phyloP scores from a whole-genome alignment of 2,113 vertebrate species.

The Psittacus erithacus region DNA sequence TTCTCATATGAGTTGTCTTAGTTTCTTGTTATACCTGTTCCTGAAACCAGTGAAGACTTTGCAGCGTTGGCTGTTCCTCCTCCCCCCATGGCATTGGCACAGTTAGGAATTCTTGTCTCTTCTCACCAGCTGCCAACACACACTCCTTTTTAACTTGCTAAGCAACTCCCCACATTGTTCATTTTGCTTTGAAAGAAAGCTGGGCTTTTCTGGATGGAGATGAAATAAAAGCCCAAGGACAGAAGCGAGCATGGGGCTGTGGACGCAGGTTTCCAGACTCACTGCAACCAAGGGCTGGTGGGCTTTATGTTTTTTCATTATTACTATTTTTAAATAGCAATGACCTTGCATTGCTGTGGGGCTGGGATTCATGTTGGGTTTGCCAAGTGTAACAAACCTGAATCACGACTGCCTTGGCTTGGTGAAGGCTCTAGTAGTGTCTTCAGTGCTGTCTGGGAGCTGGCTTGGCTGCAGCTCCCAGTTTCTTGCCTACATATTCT shows the following conservation, averaged over 20 bases:
- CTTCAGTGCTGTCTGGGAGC: conserved; percentile 42
- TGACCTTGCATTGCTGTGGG: not conserved
- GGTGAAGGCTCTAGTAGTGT: not conserved
- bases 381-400: not conserved
- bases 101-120: conserved; percentile 35
- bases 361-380: not conserved
- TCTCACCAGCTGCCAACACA: conserved; percentile 56
- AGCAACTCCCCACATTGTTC: not conserved
- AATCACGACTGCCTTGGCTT: not conserved
- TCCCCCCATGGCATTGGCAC: conserved; percentile 66
- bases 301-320: not conserved
- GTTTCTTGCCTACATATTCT: conserved; percentile 12
- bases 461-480: conserved; percentile 17
- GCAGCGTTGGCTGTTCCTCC: conserved; percentile 70
- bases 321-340: not conserved
- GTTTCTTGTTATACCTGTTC: conserved; percentile 75
- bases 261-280: not conserved
- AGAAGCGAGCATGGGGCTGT: rapidly evolving
- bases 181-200: not conserved
- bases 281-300: not conserved
- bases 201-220: not conserved
- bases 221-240: not conserved
- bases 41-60: conserved; percentile 30
- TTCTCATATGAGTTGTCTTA: conserved; percentile 39
- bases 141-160: not conserved